Conservation (phyloP, 2,888 invertebrate species). For the Mallateleia sp. region DNA sequence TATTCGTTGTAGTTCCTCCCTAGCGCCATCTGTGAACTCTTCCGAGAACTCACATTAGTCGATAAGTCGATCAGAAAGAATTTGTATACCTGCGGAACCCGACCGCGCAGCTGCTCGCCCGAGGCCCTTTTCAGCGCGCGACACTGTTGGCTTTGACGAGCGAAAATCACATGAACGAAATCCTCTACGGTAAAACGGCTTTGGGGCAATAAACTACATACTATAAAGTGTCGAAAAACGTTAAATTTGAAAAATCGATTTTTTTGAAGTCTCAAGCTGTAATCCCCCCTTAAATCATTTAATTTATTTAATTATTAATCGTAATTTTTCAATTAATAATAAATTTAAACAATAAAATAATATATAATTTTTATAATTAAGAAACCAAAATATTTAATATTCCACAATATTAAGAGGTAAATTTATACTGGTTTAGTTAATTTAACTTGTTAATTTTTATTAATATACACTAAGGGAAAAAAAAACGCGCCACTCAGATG, state of each 20-base stretch:
- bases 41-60: conserved; percentile 18
- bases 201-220: conserved; percentile 22
- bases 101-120: conserved; percentile 15
- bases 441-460: too few species aligned
- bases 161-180: conserved; percentile 12
- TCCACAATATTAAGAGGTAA: too few species aligned
- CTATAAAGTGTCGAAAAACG: conserved; percentile 19
- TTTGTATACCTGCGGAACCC: conserved; percentile 6
- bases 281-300: conserved; percentile 15
- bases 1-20: conserved; percentile 6
- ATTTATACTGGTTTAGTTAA: too few species aligned
- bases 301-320: too few species aligned
- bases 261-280: conserved; percentile 6
- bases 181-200: conserved; percentile 16
- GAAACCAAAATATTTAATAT: too few species aligned
- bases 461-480: too few species aligned
- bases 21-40: conserved; percentile 11
- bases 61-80: not conserved
- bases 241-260: conserved; percentile 12
- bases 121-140: conserved; percentile 24
- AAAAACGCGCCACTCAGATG: too few species aligned
- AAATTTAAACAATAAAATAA: too few species aligned
- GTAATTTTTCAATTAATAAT: too few species aligned
- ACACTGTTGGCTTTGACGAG: conserved; percentile 25
- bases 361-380: too few species aligned